phyloP scores from a whole-genome alignment of 2,888 invertebrate genomes.

The Dimorphilus gyrociliatus region DNA sequence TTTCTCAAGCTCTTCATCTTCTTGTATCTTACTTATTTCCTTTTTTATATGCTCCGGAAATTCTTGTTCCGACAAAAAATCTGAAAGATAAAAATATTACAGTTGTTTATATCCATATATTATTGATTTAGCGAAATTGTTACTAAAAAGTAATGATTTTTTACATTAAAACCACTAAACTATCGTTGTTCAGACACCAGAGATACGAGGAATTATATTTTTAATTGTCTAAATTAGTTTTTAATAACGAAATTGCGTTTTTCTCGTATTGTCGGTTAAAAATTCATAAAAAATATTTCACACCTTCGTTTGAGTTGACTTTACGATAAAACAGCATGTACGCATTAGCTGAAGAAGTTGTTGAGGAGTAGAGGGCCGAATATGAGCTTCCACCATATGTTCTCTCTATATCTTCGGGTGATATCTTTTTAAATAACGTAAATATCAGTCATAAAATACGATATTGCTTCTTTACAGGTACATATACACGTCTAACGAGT shows the following conservation, averaged over 20 bases:
- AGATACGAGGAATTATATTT: too few species aligned
- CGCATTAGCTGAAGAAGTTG: slow-evolving; percentile 69
- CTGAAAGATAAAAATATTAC: slow-evolving; percentile 13
- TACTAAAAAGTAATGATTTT: slow-evolving; percentile 5
- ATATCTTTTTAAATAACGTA: too few species aligned
- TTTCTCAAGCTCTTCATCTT: slow-evolving; percentile 50
- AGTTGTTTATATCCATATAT: slow-evolving; percentile 29
- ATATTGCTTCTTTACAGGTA: too few species aligned
- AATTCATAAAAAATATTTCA: too few species aligned
- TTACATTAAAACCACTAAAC: too few species aligned
- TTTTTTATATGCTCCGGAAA: slow-evolving; percentile 57
- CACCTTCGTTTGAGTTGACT: too few species aligned
- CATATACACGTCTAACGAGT: too few species aligned
- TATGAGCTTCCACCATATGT: slow-evolving; percentile 54
- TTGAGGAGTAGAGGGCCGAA: slow-evolving; percentile 17
- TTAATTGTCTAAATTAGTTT: too few species aligned
- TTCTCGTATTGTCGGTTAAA: too few species aligned
- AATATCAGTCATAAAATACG: too few species aligned
- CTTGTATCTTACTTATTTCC: slow-evolving; percentile 48
- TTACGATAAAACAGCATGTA: slow-evolving; percentile 80
- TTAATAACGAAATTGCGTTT: slow-evolving; percentile 25
- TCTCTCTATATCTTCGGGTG: slow-evolving; percentile 60
- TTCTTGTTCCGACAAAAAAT: slow-evolving; percentile 40
- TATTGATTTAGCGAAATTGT: not conserved
- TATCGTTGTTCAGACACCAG: too few species aligned